Evolutionary conservation across 2,797 vertebrate genomes (phyloP), one percentile per base, ranked within the genome.

Genomic region (Rhyacichthys aspro): DNA sequence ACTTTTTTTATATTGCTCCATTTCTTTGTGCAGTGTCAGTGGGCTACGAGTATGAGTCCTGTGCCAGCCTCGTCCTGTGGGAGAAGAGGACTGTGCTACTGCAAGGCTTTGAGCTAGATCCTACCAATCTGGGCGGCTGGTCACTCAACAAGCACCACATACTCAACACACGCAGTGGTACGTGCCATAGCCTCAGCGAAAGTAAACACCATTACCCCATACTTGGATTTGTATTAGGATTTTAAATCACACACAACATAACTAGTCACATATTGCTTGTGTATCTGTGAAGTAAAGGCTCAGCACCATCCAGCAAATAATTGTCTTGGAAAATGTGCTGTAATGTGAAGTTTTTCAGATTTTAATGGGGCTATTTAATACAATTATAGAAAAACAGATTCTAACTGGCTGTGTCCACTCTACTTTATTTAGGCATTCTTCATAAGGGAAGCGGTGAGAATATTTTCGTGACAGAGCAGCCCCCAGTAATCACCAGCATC

Each of bases 381-480:
- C 48, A 11, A 12, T 8, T 17, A 3, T 10, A 16, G 9, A 43
- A 56, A 32, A 37, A 44, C 15, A 1, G 34, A 15, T 38, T 17
- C 5, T 5, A 1, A 56, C 39, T 17, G 3, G 10, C 3, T 6
- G 0, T 52, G 34, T 33, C 8, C 16, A 54, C 15, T 32, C 28
- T 37, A 16, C 16, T 63, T 41, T 53, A 50, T 59, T 6, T 87
- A 99, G 98, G 97, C 55, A 98, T 98, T 83, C 91, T 99, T 62
- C 98, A 99, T 87, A 99, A 99, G 90, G 98, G 98, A 74, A 98
- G 94, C 0, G 98, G 97, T 28, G 97, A 99, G 87, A 99, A 98
- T 87, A 91, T 97, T 83, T 99, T 99, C 78, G 93, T 99, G 82
- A 96, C 95, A 0, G 95, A 98, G 89, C 97, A 98, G 90, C 98